Conservation (phyloP, 1,140 invertebrate species). For the Drosophila orosa region DNA sequence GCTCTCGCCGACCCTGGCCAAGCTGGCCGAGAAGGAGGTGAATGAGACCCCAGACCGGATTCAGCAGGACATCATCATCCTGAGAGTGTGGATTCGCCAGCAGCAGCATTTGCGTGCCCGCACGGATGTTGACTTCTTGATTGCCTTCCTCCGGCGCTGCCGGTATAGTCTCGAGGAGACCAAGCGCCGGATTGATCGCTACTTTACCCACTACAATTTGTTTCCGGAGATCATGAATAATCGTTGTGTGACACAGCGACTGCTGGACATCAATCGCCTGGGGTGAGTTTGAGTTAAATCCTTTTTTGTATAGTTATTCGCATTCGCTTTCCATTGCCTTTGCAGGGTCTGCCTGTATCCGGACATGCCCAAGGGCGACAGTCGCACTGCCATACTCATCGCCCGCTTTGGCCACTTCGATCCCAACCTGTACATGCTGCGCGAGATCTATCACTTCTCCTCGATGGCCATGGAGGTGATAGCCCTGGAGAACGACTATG, state of each 20-base stretch:
- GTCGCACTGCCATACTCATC: slow-evolving; percentile 85
- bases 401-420: slow-evolving; percentile 85
- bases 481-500: slow-evolving; percentile 84
- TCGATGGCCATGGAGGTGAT: slow-evolving; percentile 85
- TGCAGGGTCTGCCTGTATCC: slow-evolving; percentile 70
- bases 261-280: slow-evolving; percentile 85
- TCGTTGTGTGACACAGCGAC: slow-evolving; percentile 72
- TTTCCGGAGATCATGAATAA: slow-evolving; percentile 86
- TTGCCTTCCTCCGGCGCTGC: slow-evolving; percentile 87
- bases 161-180: slow-evolving; percentile 88
- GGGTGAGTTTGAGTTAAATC: slow-evolving; percentile 82
- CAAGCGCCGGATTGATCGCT: slow-evolving; percentile 88
- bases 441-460: slow-evolving; percentile 81
- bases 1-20: slow-evolving; percentile 83
- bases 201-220: slow-evolving; percentile 86
- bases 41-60: slow-evolving; percentile 87
- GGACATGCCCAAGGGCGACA: slow-evolving; percentile 79
- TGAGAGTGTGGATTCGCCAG: slow-evolving; percentile 88
- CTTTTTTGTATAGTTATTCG: background rate
- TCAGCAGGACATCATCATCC: slow-evolving; percentile 86
- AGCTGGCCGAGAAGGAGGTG: slow-evolving; percentile 86
- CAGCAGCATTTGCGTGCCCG: slow-evolving; percentile 86
- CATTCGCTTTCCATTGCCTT: background rate
- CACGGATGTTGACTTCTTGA: slow-evolving; percentile 86
- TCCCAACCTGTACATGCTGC: slow-evolving; percentile 83